Evolutionary conservation across 2,888 invertebrate genomes (phyloP).

Genomic region (Dicycla oo): DNA sequence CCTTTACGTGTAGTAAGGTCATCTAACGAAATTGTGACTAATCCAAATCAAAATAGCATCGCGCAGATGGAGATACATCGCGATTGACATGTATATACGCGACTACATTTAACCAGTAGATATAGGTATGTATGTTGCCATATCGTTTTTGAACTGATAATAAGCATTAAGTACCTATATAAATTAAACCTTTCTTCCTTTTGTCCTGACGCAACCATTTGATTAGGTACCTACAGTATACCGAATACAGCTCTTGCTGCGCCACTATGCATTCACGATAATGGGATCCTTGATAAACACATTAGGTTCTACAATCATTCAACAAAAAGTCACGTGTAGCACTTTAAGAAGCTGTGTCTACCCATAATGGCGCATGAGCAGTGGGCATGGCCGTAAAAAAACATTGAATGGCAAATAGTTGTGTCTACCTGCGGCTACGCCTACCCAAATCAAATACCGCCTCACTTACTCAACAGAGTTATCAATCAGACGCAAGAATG

Average conservation of each 20-base stretch:
- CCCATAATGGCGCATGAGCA: constrained; percentile 32
- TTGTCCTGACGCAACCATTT: not conserved
- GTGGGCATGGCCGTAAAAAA: constrained; percentile 34
- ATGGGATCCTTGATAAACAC: constrained; percentile 5
- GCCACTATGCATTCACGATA: not conserved
- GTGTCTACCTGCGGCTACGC: constrained; percentile 58
- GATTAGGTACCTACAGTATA: not conserved
- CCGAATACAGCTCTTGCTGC: not conserved
- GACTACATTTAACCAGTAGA: constrained; percentile 1
- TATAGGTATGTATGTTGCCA: not conserved
- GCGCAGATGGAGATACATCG: constrained; percentile 33
- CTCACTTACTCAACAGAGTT: constrained; percentile 84
- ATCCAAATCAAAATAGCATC: constrained; percentile 53
- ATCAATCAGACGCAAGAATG: constrained; percentile 88
- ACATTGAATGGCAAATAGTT: constrained; percentile 52
- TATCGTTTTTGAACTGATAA: not conserved
- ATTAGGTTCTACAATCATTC: not conserved
- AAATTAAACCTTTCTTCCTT: not conserved
- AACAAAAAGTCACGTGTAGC: not conserved
- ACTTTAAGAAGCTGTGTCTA: constrained; percentile 15
- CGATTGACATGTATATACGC: constrained; percentile 14
- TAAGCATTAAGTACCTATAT: not conserved
- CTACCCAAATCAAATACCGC: constrained; percentile 79
- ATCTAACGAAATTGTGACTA: constrained; percentile 55
- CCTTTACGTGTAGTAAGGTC: constrained; percentile 70